These are phyloP conservation scores for Clarias platycephalus DNA, from an alignment of 2,797 vertebrate genomes.

Conservation along the genomic window DNA sequence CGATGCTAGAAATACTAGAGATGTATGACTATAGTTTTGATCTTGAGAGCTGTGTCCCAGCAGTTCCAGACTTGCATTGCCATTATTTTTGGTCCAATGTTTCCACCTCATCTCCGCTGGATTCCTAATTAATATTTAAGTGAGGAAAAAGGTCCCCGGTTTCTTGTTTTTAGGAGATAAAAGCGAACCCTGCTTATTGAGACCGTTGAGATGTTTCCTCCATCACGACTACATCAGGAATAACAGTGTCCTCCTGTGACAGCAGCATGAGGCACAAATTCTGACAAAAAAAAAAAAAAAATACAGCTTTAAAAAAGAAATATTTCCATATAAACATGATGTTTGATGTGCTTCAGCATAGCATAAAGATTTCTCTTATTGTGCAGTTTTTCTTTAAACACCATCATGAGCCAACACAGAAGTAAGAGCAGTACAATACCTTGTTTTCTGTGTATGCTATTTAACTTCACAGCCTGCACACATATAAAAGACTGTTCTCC, in stretches of 20 bases:
- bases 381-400: neutral
- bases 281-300: too few species aligned
- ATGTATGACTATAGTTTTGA: too few species aligned
- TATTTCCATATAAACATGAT: neutral
- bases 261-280: neutral
- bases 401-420: neutral
- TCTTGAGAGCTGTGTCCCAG: too few species aligned
- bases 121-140: too few species aligned
- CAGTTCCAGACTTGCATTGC: neutral
- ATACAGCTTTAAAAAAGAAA: too few species aligned
- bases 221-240: neutral
- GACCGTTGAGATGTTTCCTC: neutral
- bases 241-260: neutral
- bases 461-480: neutral
- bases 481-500: neutral
- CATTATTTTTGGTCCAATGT: too few species aligned
- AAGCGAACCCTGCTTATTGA: too few species aligned
- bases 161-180: too few species aligned
- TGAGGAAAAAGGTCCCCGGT: too few species aligned
- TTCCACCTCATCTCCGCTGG: too few species aligned
- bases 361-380: neutral
- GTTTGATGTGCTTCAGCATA: neutral
- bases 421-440: neutral
- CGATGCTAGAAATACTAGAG: too few species aligned
- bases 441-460: neutral